phyloP scores from a whole-genome alignment of 2,113 vertebrate genomes.

The Rhinichthys klamathensis region DNA sequence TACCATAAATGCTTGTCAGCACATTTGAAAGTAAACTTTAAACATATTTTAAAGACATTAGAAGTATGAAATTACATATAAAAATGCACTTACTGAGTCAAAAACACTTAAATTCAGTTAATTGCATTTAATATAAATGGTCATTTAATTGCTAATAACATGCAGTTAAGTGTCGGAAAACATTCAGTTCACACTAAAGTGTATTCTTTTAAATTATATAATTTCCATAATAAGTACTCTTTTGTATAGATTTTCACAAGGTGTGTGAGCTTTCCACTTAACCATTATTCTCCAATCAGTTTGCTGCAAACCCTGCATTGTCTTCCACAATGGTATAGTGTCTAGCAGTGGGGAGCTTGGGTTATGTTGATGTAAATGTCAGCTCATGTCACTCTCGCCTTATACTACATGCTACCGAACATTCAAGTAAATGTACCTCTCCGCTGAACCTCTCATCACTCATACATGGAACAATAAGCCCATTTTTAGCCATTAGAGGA shows the following conservation, averaged over 20 bases:
- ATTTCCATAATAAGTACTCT: no score
- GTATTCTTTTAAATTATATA: no score
- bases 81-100: no score
- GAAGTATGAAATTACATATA: neutral
- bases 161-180: neutral
- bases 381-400: conserved; percentile 18
- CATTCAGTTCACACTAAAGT: no score
- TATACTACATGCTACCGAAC: conserved; percentile 24
- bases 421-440: conserved; percentile 48
- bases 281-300: neutral
- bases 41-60: neutral
- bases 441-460: conserved; percentile 40
- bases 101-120: no score
- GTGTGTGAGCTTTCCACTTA: neutral
- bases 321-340: neutral
- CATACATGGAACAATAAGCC: conserved; percentile 49
- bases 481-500: conserved; percentile 49
- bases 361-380: conserved; percentile 45
- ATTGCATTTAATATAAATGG: no score
- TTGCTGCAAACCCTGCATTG: neutral
- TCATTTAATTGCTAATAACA: neutral
- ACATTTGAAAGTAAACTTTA: neutral
- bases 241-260: no score
- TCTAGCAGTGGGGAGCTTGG: neutral
- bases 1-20: neutral